A percentile compares a stretch with the other conserved stretches of the same genome.
phyloP scores from a whole-genome alignment of 2,797 vertebrate species.

The Limosa lapponica region DNA sequence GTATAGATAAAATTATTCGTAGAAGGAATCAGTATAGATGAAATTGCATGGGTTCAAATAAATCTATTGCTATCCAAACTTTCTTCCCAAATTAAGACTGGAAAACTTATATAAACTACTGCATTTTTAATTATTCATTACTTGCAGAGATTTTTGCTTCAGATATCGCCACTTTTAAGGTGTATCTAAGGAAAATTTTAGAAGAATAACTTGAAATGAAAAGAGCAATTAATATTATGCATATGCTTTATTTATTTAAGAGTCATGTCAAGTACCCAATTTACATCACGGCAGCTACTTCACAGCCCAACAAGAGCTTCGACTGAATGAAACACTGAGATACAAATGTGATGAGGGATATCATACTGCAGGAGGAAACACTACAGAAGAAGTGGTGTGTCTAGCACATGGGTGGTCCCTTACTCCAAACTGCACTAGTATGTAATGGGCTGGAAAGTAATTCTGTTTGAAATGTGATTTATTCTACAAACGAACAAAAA shows the following conservation, averaged over 20 bases:
- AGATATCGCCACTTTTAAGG: background rate
- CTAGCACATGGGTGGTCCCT: conserved; percentile 58
- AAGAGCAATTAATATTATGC: background rate
- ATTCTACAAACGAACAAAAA: background rate
- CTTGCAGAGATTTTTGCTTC: background rate
- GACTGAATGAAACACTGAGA: background rate
- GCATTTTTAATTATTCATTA: background rate
- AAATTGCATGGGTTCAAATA: background rate
- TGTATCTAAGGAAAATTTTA: background rate
- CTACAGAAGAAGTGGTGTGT: conserved; percentile 40
- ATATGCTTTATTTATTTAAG: conserved; percentile 35
- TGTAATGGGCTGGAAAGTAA: background rate
- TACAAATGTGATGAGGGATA: conserved; percentile 72
- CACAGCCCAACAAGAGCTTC: conserved; percentile 30
- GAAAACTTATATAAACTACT: background rate
- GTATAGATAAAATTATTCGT: fast-evolving
- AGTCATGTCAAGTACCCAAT: conserved; percentile 60
- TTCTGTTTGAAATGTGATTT: background rate
- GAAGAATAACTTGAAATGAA: background rate
- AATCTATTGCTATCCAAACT: background rate
- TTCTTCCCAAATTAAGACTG: background rate
- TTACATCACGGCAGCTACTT: conserved; percentile 70
- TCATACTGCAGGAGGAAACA: conserved; percentile 25
- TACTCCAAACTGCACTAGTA: conserved; percentile 74
- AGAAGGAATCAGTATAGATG: background rate